Evolutionary conservation across 1,140 invertebrate species (phyloP).

Genomic region (Rhizoglyphus robini): DNA sequence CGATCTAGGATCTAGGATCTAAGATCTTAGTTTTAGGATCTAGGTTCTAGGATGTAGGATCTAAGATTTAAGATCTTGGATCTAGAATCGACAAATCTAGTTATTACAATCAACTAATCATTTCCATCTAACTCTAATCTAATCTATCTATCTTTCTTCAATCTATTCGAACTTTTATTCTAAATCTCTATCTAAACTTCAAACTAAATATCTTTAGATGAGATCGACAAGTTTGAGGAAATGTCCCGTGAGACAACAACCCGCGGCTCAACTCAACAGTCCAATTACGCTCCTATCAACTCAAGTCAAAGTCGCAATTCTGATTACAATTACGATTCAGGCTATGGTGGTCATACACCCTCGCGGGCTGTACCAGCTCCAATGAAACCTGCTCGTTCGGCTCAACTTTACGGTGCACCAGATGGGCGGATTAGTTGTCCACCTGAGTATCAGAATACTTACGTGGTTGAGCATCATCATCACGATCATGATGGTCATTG

Average conservation of each 20-base stretch:
- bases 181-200: neutral
- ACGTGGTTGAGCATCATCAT: neutral
- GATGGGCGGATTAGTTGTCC: constrained; percentile 11
- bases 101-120: too few species aligned
- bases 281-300: neutral
- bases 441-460: neutral
- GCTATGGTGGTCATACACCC: neutral
- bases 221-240: constrained; percentile 17
- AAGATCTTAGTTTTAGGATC: too few species aligned
- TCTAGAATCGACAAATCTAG: too few species aligned
- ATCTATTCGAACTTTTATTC: too few species aligned
- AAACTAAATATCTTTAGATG: constrained; percentile 3
- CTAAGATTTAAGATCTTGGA: too few species aligned
- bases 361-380: neutral
- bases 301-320: too few species aligned
- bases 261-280: neutral
- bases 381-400: neutral
- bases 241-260: neutral
- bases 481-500: neutral
- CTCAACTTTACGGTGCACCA: neutral
- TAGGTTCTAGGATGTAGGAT: too few species aligned
- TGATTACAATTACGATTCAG: neutral
- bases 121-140: too few species aligned
- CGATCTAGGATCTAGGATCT: too few species aligned
- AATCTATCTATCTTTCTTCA: too few species aligned